Evolutionary conservation across 2,113 vertebrate species (phyloP), one percentile per base, ranked within the genome.

Genomic region (Setophaga kirtlandii): DNA sequence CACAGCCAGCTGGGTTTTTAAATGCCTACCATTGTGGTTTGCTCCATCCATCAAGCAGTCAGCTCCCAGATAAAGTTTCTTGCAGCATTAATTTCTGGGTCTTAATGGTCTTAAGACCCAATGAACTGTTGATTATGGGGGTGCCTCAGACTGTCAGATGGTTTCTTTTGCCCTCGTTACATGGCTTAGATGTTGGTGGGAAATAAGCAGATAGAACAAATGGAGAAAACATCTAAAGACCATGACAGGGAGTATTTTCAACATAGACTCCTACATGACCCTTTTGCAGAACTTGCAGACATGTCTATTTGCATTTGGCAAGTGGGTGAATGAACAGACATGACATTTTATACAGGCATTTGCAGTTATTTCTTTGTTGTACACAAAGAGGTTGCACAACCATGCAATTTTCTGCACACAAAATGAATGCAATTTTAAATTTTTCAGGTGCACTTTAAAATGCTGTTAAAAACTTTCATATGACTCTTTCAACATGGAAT

Each of bases 401-500:
- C 46, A 28, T 16, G 20, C 62, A 44, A 52, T 93, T 89, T 89
- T 94, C 39, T 46, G 37, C 0, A 0, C 33, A 42, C 49, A 82
- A 94, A 94, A 92, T 90, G 65, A 44, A 82, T 79, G 76, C 41
- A 76, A 82, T 35, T 35, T 27, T 25, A 49, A 89, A 73, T 82
- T 90, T 65, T 93, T 95, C 90, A 95, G 90, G 90, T 94, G 89
- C 73, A 79, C 58, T 89, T 93, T 49, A 76, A 89, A 96, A 92
- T 83, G 73, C 37, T 78, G 35, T 79, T 90, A 75, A 94, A 96
- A 97, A 84, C 69, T 65, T 95, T 58, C 86, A 35, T 62, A 86
- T 94, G 93, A 95, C 79, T 95, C 88, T 96, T 88, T 93, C 88
- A 92, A 89, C 60, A 65, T 91, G 94, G 88, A 94, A 96, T 96